Evolutionary conservation across 2,888 invertebrate species (phyloP), one percentile per base, ranked within the genome.

Genomic region (Chrysodeixis includens): DNA sequence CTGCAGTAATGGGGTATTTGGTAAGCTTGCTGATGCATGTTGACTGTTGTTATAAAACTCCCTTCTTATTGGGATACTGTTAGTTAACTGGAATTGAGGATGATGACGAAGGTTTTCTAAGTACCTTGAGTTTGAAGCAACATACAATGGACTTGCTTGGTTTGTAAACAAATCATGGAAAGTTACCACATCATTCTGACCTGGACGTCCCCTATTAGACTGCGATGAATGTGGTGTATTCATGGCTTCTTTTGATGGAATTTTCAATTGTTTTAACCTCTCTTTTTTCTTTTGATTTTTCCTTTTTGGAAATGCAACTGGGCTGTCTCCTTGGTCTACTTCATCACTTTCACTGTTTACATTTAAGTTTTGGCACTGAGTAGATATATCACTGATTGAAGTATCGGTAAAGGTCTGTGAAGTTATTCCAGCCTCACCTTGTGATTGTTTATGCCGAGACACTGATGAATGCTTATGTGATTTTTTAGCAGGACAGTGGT

Each of bases 41-140:
- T 82, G 83, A 44, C 62, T 72, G 30, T 76, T 81, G 51, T 56
- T 57, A 6, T 65, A 32, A 68, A 60, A 61, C 44, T 74, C 59
- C 66, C 72, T 69, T 55, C 69, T 64, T 44, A 71, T 55, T 67
- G 69, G 61, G 63, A 83, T 62, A 78, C 81, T 79, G 83, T 88
- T 86, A 63, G 88, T 80, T 49, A 88, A 81, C 71, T 90, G 90
- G 83, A 86, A 93, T 63, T 93, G 92, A 62, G 93, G 93, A 74
- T 93, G 92, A 71, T 93, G 83, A 20, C 86, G 82, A 16, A 93
- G 74, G 74, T 93, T 94, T 85, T 93, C 92, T 59, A 93, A 80
- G 79, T 93, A 93, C 51, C 90, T 90, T 6, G 92, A 83, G 81
- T 84, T 91, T n/a, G 86, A 81, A 69, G 77, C 84, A 40, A 88